Evolutionary conservation across 2,113 vertebrate species (phyloP), one percentile per base, ranked within the genome.

Genomic region (Syngnathus scovelli): DNA sequence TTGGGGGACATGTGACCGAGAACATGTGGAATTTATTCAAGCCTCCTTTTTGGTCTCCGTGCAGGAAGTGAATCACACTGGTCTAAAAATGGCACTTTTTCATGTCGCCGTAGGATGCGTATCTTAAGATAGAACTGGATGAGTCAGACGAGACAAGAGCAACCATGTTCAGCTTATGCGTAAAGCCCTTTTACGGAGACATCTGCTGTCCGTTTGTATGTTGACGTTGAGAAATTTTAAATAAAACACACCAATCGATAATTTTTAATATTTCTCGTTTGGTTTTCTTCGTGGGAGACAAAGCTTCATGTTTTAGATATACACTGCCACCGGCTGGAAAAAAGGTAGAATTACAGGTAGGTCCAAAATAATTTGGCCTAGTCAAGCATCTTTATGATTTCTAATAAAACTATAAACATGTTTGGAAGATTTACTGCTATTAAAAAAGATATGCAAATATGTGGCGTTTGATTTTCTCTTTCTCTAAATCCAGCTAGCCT

Each of bases 41-140:
- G 27, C 9, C 21, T 23, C 65, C 27, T 18, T 77, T 72, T 63
- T 71, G 65, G 16, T 62, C 61, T 71, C 55, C 10, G 39, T 21
- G 59, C 48, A 54, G 38, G 48, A 75, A 75, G 73, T 83, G 76
- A 83, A 73, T 75, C 74, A 77, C 46, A 3, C 3, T 23, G 59
- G 38, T 74, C 71, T 82, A 78, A 78, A 83, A 78, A 78, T 62
- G 16, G 36, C 61, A 21, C 6, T 16, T 62, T 6, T 37, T 69
- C 71, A 62, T 63, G 15, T 61, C 63, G 74, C 65, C 69, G 73
- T 71, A 77, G 71, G 75, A 76, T 80, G 76, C 66, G 76, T 52
- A 67, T 75, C 78, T 79, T 44, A 80, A 82, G 71, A 82, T 80
- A 82, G 79, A 87, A 83, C 81, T 61, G 73, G 83, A 85, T 86